phyloP scores from a whole-genome alignment of 2,888 invertebrate genomes.

The Cosmorhoe ocellata region DNA sequence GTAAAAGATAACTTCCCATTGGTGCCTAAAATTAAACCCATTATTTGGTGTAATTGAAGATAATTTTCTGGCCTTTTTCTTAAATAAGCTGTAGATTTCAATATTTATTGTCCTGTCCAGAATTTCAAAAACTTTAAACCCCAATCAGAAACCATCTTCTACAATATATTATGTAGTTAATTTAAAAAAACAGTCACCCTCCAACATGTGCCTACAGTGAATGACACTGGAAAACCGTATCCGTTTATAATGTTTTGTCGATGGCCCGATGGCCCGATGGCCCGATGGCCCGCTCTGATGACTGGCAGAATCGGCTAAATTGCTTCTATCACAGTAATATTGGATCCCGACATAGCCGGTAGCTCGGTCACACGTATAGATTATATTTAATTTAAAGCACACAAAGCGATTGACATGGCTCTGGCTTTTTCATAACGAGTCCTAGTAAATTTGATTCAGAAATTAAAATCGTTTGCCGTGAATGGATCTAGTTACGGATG shows the following conservation, averaged over 20 bases:
- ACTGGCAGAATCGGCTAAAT: conserved; percentile 72
- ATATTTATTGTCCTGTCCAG: too few species aligned
- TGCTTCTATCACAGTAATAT: conserved; percentile 67
- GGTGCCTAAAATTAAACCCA: too few species aligned
- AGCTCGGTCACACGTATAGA: conserved; percentile 56
- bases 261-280: conserved; percentile 42
- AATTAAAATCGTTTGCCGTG: conserved; percentile 47
- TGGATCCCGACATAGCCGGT: conserved; percentile 54
- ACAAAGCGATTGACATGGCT: conserved; percentile 76
- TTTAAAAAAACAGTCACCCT: conserved; percentile 45
- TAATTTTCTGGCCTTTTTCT: background rate
- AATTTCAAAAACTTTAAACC: conserved; percentile 13
- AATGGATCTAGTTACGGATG: conserved; percentile 51
- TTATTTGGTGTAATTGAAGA: too few species aligned
- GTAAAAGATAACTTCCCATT: too few species aligned
- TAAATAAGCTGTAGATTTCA: background rate
- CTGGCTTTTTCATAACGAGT: conserved; percentile 62
- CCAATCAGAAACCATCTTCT: conserved; percentile 14
- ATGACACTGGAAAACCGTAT: conserved; percentile 53
- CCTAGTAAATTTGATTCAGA: conserved; percentile 59
- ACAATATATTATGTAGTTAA: conserved; percentile 33
- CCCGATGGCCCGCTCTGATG: conserved; percentile 44
- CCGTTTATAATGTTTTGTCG: conserved; percentile 46
- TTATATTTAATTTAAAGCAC: conserved; percentile 76
- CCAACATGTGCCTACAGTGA: conserved; percentile 42